Evolutionary conservation across 2,797 vertebrate genomes (phyloP), one percentile per base, ranked within the genome.

Genomic region (Characodon lateralis): DNA sequence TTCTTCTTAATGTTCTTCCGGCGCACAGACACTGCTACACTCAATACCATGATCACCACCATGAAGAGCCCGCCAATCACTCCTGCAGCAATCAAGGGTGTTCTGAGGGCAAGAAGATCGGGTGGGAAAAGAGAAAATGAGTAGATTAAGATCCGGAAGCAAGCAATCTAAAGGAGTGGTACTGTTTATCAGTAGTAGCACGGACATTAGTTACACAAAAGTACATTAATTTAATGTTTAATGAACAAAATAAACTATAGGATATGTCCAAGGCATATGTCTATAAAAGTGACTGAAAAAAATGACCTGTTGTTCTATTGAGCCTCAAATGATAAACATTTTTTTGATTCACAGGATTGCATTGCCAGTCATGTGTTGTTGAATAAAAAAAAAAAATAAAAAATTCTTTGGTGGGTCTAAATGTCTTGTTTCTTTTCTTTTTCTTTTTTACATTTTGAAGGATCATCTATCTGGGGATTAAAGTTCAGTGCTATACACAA

Each of bases 1-100:
- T 99, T 99, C 95, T 99, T 99, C 92, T 98, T 99, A 86, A 99
- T 99, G 93, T 97, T 99, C 80, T 98, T 99, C 48, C 98, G 95
- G n/a, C 98, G 96, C 39, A 97, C 86, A 0, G 97, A 99, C 72
- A 99, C 97, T 0, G 98, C 97, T 53, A 99, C 96, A 0, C 97
- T 97, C 83, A 99, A 94, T 24, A 94, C 97, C 91, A 98, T 78
- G 59, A 99, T 99, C 91, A 99, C 97, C 80, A 98, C 92, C 91
- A 99, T 96, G 90, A 99, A 99, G 89, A 99, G 96, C 28, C 97
- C 96, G 0, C 98, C 98, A 12, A 99, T 99, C 79, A 99, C 96
- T 74, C 97, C 97, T 0, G 98, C 98, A 14, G 98, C 98, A 39
- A 99, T 99, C 89, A 99, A 92, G 79, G 98, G 98, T 18, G 98